Evolutionary conservation across 2,113 vertebrate species (phyloP), one percentile per base, ranked within the genome.

Genomic region (Alouatta palliata): DNA sequence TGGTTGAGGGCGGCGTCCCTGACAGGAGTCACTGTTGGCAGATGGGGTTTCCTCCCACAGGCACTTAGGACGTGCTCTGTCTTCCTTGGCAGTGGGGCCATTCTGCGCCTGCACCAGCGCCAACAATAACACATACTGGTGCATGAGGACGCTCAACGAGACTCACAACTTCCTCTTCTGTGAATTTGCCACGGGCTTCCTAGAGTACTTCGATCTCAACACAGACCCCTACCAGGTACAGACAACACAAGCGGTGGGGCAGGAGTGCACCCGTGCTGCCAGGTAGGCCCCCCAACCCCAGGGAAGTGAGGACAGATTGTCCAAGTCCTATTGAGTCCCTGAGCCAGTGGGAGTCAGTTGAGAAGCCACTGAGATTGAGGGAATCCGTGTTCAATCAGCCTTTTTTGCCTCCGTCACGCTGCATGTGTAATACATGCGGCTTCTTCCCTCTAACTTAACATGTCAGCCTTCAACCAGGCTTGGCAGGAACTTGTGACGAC

Each of bases 81-180:
- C n/a, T 45, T 96, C 90, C 9, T 76, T 90, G 97, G 90, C 98
- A 99, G 99, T 99, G 99, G 99, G 99, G 79, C 99, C 99, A 5
- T 99, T 99, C 99, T 99, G 99, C 95, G 99, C 99, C 58, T 99
- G 99, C 98, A 99, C 99, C 96, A 99, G 99, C 73, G 99, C 99
- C 98, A 99, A 99, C 98, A 99, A 99, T 96, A 99, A 99, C 98
- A 99, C 99, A 0, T 99, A 99, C 98, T 99, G 99, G 99, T 99
- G 99, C 97, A 97, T 99, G 94, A 99, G 99, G 98, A 99, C 99
- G 87, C 99, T 99, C 98, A 99, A 99, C 1, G 99, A 99, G 98
- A 99, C 99, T 12, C 99, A 99, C 98, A 99, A 99, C 97, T 99
- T 99, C 98, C 99, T 99, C 93, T 99, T 99, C 97, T 99, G 99